Evolutionary conservation across 2,797 vertebrate genomes (phyloP).

Genomic region (Masticophis lateralis): DNA sequence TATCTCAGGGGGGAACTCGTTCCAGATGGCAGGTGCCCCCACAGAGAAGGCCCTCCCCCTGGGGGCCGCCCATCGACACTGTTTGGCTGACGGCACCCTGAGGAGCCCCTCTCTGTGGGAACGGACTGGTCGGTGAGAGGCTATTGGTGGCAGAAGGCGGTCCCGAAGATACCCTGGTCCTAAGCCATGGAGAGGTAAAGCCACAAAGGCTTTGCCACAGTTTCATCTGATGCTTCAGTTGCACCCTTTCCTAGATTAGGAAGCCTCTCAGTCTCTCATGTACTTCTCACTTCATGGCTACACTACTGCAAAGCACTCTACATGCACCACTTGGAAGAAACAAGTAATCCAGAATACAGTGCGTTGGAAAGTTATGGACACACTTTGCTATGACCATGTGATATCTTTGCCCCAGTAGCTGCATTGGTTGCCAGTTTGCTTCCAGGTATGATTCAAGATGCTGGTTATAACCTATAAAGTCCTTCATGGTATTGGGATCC

Average conservation of each 20-base stretch:
- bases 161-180: no score
- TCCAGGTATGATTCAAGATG: neutral
- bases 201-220: neutral
- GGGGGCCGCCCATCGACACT: no score
- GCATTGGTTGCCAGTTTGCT: neutral
- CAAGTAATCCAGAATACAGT: neutral
- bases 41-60: no score
- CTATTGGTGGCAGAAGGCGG: no score
- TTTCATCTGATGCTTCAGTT: neutral
- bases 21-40: no score
- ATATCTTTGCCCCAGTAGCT: neutral
- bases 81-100: no score
- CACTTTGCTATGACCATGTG: neutral
- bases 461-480: neutral
- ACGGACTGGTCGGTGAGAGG: no score
- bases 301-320: neutral
- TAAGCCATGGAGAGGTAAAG: neutral
- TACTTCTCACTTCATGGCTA: neutral
- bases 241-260: neutral
- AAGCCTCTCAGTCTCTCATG: neutral
- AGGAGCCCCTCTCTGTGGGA: no score
- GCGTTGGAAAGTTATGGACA: neutral
- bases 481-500: neutral
- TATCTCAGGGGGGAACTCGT: no score
- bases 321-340: neutral